Conservation (phyloP, 2,888 invertebrate genomes). For the Spialia ferax region DNA sequence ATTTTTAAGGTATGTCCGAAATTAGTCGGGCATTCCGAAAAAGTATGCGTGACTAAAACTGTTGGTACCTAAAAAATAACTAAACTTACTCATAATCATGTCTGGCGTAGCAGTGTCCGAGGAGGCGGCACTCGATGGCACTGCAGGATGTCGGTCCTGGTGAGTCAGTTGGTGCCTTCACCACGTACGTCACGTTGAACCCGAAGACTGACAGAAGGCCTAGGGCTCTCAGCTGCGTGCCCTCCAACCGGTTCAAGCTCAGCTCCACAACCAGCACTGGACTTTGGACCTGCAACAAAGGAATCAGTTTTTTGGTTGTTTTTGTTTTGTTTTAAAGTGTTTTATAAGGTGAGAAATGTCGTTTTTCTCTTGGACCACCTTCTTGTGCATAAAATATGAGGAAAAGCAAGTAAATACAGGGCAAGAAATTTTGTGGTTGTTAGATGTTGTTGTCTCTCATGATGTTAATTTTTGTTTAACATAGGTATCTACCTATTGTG, state of each 20-base stretch:
- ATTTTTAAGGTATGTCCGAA: too few species aligned
- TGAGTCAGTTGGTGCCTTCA: constrained; percentile 81
- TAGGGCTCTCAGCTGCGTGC: constrained; percentile 93
- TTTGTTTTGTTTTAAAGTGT: background rate
- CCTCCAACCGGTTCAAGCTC: constrained; percentile 90
- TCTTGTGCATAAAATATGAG: too few species aligned
- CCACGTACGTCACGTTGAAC: constrained; percentile 97
- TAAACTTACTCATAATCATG: constrained; percentile 91
- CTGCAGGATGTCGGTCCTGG: constrained; percentile 89
- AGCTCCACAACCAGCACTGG: constrained; percentile 94
- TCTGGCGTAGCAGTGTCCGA: constrained; percentile 93
- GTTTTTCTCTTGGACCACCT: too few species aligned
- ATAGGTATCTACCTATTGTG: too few species aligned
- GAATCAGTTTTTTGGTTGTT: too few species aligned
- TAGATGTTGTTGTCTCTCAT: too few species aligned
- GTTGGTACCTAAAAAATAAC: too few species aligned
- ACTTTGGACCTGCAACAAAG: constrained; percentile 81
- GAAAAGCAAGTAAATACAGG: too few species aligned
- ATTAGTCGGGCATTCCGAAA: too few species aligned
- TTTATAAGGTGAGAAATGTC: background rate
- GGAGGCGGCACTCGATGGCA: constrained; percentile 92
- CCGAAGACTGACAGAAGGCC: constrained; percentile 95
- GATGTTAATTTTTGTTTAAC: too few species aligned
- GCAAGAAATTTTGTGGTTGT: too few species aligned
- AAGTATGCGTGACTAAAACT: too few species aligned